A percentile compares a stretch with the other conserved stretches of the same genome.
Conservation (phyloP, 2,888 invertebrate species). For the Athalia rosae region DNA sequence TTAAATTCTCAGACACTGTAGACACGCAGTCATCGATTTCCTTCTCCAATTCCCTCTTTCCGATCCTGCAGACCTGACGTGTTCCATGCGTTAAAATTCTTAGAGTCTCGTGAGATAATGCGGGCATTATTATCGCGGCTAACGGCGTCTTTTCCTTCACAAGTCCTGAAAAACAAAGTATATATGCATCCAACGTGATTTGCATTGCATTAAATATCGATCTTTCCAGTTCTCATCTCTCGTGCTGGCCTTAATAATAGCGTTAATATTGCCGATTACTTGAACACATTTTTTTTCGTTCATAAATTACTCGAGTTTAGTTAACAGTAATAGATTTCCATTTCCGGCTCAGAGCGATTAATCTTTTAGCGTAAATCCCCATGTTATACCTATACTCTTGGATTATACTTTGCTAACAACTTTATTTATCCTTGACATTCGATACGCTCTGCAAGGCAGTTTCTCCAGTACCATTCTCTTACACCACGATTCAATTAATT, state of each 20-base stretch:
- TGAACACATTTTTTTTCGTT: too few relatives aligned
- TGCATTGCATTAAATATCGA: neutral
- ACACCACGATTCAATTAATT: slow-evolving; percentile 37
- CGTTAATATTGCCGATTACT: too few relatives aligned
- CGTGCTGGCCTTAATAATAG: neutral
- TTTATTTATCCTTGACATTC: slow-evolving; percentile 42
- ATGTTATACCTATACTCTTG: neutral
- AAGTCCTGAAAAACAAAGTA: slow-evolving; percentile 50
- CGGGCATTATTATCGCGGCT: slow-evolving; percentile 57
- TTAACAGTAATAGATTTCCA: neutral
- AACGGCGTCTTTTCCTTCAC: slow-evolving; percentile 60
- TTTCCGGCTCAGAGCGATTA: neutral
- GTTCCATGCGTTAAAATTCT: slow-evolving; percentile 58
- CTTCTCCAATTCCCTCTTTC: neutral
- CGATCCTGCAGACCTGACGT: neutral
- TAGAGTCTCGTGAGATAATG: slow-evolving; percentile 59
- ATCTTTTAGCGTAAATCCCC: neutral
- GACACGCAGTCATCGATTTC: slow-evolving; percentile 24
- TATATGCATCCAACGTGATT: neutral
- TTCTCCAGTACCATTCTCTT: slow-evolving; percentile 41
- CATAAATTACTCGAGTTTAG: too few relatives aligned
- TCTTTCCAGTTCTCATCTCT: neutral
- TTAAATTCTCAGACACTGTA: slow-evolving; percentile 28
- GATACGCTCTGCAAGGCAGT: slow-evolving; percentile 36
- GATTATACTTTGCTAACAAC: neutral